Percentiles rank a stretch among this genome's conserved stretches.
phyloP scores from a whole-genome alignment of 2,888 invertebrate genomes.

The Lasioglossum villosulum region DNA sequence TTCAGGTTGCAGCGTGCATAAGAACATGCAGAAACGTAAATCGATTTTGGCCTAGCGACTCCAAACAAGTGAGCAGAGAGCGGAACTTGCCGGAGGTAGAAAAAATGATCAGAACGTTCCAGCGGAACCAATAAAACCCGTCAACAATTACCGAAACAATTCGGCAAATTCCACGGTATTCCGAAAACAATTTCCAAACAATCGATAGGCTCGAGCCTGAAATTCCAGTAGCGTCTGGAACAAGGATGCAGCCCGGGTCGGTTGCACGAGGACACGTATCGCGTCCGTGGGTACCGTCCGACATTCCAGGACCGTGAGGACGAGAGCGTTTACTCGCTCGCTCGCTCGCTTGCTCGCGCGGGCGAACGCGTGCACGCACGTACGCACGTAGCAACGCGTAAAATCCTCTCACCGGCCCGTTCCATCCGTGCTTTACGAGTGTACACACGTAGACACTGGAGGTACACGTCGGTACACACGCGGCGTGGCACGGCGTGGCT shows the following conservation, averaged over 20 bases:
- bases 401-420: constrained; percentile 58
- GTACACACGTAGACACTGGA: constrained; percentile 40
- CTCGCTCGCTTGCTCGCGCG: constrained; percentile 1
- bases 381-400: constrained; percentile 63
- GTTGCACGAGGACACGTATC: constrained; percentile 58
- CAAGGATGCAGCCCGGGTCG: constrained; percentile 27
- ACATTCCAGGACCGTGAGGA: constrained; percentile 58
- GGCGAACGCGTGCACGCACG: constrained; percentile 51
- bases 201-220: constrained; percentile 6
- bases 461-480: constrained; percentile 23
- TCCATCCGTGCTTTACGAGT: constrained; percentile 53
- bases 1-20: neutral
- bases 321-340: constrained; percentile 9
- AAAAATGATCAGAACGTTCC: constrained; percentile 15
- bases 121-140: constrained; percentile 21
- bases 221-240: constrained; percentile 37
- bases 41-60: neutral
- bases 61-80: neutral
- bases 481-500: neutral
- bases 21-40: neutral
- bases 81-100: neutral
- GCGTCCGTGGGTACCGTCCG: constrained; percentile 46
- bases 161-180: constrained; percentile 17
- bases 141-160: constrained; percentile 30
- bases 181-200: constrained; percentile 22